phyloP scores from a whole-genome alignment of 1,140 invertebrate genomes.

The Drosophila biarmipes region DNA sequence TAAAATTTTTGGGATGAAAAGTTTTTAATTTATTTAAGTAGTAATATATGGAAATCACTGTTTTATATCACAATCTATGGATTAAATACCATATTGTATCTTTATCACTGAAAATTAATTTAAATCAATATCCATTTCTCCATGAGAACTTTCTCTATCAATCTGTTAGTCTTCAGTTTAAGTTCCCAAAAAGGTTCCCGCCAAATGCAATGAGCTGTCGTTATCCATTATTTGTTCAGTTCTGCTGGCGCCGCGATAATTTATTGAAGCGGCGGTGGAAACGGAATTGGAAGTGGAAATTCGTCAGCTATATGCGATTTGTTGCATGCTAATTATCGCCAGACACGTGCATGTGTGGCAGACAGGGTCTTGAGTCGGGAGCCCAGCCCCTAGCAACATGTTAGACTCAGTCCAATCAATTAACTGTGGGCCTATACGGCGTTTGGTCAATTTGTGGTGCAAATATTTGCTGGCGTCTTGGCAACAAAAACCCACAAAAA shows the following conservation, averaged over 20 bases:
- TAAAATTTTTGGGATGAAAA: too few species aligned
- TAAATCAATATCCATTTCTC: too few species aligned
- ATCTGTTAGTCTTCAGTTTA: neutral
- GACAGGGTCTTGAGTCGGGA: neutral
- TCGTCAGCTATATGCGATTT: conserved; percentile 25
- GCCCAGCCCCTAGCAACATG: conserved; percentile 21
- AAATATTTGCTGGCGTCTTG: conserved; percentile 70
- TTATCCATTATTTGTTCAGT: conserved; percentile 1
- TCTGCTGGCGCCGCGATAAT: conserved; percentile 31
- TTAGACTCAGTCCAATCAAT: conserved; percentile 40
- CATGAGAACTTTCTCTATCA: neutral
- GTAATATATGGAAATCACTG: too few species aligned
- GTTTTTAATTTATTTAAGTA: too few species aligned
- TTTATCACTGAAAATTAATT: too few species aligned
- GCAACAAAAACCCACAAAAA: conserved; percentile 30
- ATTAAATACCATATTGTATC: too few species aligned
- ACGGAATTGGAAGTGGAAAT: conserved; percentile 13
- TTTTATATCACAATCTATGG: too few species aligned
- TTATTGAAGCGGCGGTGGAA: conserved; percentile 14
- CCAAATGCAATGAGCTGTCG: neutral
- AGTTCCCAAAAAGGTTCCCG: neutral
- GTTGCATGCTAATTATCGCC: conserved; percentile 36
- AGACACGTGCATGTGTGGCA: conserved; percentile 30
- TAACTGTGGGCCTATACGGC: conserved; percentile 31
- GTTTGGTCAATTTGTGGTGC: conserved; percentile 40